Evolutionary conservation across 2,888 invertebrate genomes (phyloP).

Genomic region (Gibbula magus): DNA sequence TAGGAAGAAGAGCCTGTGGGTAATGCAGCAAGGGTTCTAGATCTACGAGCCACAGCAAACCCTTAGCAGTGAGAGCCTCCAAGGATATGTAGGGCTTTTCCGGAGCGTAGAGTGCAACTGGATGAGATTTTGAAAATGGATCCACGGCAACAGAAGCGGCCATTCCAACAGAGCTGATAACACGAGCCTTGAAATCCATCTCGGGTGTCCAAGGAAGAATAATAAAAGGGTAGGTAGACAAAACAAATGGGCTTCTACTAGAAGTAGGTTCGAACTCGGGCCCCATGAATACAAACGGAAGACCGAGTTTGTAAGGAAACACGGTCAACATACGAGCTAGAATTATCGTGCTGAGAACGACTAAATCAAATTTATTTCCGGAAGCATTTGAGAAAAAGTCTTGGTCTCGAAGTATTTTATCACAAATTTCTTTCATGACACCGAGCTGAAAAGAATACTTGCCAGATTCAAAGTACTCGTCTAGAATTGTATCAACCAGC

Average conservation of each 20-base stretch:
- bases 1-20: too few species aligned
- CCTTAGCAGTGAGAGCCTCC: too few species aligned
- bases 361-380: too few species aligned
- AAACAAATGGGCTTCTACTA: background rate
- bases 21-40: slow-evolving; percentile 45
- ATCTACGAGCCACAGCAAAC: slow-evolving; percentile 44
- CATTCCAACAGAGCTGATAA: background rate
- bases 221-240: slow-evolving; percentile 10
- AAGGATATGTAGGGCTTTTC: slow-evolving; percentile 30
- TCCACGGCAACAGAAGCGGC: slow-evolving; percentile 13
- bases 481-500: background rate
- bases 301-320: too few species aligned
- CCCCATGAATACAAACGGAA: slow-evolving; percentile 30
- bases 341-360: too few species aligned
- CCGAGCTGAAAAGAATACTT: background rate
- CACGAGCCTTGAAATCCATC: slow-evolving; percentile 23
- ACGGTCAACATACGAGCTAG: too few species aligned
- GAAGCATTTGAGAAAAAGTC: too few species aligned
- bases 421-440: background rate
- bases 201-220: background rate
- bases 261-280: background rate
- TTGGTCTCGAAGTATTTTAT: background rate
- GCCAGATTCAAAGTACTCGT: background rate
- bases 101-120: slow-evolving; percentile 40
- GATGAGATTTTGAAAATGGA: too few species aligned